These are phyloP conservation scores for Agrypnia vestita DNA, from an alignment of 1,140 invertebrate genomes.

Conservation along the genomic window DNA sequence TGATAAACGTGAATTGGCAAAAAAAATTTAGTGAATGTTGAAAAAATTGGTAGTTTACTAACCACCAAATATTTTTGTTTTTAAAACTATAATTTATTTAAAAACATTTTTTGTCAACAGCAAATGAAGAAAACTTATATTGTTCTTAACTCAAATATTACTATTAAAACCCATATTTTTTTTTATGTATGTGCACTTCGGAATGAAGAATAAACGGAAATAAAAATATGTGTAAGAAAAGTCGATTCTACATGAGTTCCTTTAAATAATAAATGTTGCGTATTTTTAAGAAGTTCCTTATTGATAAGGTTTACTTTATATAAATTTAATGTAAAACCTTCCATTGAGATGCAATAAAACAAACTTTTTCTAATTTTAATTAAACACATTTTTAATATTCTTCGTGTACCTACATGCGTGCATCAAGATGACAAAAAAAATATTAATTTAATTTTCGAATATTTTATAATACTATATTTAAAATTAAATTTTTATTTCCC, in stretches of 20 bases:
- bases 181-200: too few relatives aligned
- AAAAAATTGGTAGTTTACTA: too few relatives aligned
- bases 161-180: too few relatives aligned
- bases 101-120: background rate
- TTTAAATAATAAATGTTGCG: constrained; percentile 60
- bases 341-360: constrained; percentile 35
- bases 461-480: too few relatives aligned
- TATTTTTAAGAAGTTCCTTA: constrained; percentile 56
- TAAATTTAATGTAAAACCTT: constrained; percentile 22
- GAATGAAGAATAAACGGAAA: background rate
- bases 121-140: background rate
- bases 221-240: constrained; percentile 31
- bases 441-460: too few relatives aligned
- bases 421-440: too few relatives aligned
- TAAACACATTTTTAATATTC: background rate
- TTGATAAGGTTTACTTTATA: constrained; percentile 28
- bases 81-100: background rate
- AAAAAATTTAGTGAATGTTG: constrained; percentile 6
- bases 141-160: too few relatives aligned
- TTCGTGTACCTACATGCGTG: background rate
- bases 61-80: background rate
- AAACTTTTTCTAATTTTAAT: constrained; percentile 7
- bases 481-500: too few relatives aligned
- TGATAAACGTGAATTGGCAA: constrained; percentile 7
- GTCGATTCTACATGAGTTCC: constrained; percentile 60